Evolutionary conservation across 2,888 invertebrate species (phyloP).

Genomic region (Eremobia ochroleuca): DNA sequence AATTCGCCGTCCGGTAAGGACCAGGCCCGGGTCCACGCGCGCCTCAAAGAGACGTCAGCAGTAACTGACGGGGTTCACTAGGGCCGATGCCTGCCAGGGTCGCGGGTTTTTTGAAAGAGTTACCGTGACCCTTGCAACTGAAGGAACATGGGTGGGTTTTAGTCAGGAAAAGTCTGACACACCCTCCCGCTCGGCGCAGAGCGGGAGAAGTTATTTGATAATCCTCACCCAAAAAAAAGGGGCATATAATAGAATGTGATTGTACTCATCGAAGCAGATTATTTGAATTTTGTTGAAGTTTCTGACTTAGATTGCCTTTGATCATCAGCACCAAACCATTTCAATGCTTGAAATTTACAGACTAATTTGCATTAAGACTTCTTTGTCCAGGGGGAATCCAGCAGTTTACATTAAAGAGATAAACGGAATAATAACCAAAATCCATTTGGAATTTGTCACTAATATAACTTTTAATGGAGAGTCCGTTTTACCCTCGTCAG

Average conservation of each 20-base stretch:
- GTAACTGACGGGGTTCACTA: no score
- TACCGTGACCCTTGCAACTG: no score
- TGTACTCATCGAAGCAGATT: not conserved
- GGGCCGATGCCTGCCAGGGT: no score
- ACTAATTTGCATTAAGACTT: constrained; percentile 23
- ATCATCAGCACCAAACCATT: not conserved
- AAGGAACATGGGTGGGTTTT: no score
- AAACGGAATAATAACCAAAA: constrained; percentile 68
- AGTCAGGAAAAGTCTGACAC: no score
- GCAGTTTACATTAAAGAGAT: constrained; percentile 32
- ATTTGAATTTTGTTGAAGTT: not conserved
- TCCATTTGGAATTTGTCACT: constrained; percentile 75
- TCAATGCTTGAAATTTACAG: constrained; percentile 2
- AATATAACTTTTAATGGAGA: constrained; percentile 77
- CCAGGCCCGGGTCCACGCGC: no score
- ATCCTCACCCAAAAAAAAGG: no score
- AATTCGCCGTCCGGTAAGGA: no score
- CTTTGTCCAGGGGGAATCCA: constrained; percentile 47
- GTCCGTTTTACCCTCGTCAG: constrained; percentile 73
- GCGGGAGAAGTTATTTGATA: no score
- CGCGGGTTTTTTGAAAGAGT: no score
- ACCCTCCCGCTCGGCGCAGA: no score
- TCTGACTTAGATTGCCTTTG: not conserved
- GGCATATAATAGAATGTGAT: not conserved
- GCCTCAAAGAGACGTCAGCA: no score